Base-by-base conservation (phyloP, 2,113 vertebrate genomes). In the Cheirogaleus medius region DNA sequence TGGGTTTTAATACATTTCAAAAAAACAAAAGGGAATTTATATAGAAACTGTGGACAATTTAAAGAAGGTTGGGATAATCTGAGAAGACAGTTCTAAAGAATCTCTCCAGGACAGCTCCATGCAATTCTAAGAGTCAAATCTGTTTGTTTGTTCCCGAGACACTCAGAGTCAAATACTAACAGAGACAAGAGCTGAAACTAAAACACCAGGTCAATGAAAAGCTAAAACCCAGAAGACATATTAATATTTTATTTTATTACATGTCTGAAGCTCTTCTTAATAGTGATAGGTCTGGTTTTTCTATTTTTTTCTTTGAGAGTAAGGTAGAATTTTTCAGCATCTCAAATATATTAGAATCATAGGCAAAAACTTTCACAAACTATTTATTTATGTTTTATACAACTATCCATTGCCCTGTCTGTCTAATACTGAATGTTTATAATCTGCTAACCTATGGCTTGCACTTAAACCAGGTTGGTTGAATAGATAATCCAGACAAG, bases 391-490 rank as follows among this genome's bases (percentile, higher is more conserved):
- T 54, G 6, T 54, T 54, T 54, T 83, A 37, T 58, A 13, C 78
- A 92, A 84, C 6, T 49, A 32, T 18, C 87, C 23, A 68, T 1
- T 68, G 1, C 42, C 78, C 25, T 39, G 17, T 34, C 47, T 82
- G 25, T 89, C 27, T 54, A 76, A 93, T 5, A 74, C 2, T 8
- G 56, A 42, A 71, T 77, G 81, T 82, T 71, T 73, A 71, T 15
- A 56, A 83, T 58, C 68, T 60, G 20, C n/a, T 77, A 90, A 76
- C 37, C 84, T 68, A 82, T 34, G 39, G n/a, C 15, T 89, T 54
- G 2, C 74, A 68, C 47, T 93, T 95, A 94, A 96, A 94, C 78
- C 88, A 82, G 81, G 18, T 58, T 95, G 37, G 39, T 5, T 94
- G 66, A 17, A 20, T 23, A 95, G 52, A 78, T 64, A 94, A 92